Evolutionary conservation across 2,888 invertebrate genomes (phyloP).

Genomic region (Empis stercorea): DNA sequence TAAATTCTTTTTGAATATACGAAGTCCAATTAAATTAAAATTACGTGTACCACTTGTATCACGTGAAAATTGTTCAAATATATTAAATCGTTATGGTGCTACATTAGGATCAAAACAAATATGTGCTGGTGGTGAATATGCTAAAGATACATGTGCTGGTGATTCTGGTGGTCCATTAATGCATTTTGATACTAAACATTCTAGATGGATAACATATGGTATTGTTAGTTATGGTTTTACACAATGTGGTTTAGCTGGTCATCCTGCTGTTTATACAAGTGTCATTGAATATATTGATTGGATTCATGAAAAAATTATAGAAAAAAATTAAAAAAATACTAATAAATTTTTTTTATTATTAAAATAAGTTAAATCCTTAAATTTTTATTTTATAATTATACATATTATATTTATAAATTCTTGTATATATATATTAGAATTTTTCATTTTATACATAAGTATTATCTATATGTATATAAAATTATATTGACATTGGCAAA

Average conservation of each 20-base stretch:
- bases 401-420: too few species aligned
- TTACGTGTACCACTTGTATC: conserved; percentile 45
- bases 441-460: too few species aligned
- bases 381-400: too few species aligned
- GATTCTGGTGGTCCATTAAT: conserved; percentile 61
- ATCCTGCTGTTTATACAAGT: conserved; percentile 56
- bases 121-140: conserved; percentile 56
- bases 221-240: conserved; percentile 55
- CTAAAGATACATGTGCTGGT: conserved; percentile 59
- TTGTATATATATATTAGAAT: too few species aligned
- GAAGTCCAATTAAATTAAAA: conserved; percentile 50
- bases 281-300: conserved; percentile 48
- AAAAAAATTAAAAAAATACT: too few species aligned
- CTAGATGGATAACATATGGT: conserved; percentile 46
- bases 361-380: too few species aligned
- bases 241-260: conserved; percentile 49
- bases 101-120: conserved; percentile 43
- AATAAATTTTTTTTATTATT: too few species aligned
- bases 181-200: conserved; percentile 36
- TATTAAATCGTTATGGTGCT: conserved; percentile 40
- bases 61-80: conserved; percentile 40
- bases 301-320: conserved; percentile 36
- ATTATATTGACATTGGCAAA: too few species aligned
- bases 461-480: too few species aligned
- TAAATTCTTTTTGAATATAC: conserved; percentile 29